Percentiles rank a stretch among this genome's conserved stretches.
These are phyloP conservation scores for Brachionus plicatilis DNA, from an alignment of 1,140 invertebrate genomes.

Conservation along the genomic window DNA sequence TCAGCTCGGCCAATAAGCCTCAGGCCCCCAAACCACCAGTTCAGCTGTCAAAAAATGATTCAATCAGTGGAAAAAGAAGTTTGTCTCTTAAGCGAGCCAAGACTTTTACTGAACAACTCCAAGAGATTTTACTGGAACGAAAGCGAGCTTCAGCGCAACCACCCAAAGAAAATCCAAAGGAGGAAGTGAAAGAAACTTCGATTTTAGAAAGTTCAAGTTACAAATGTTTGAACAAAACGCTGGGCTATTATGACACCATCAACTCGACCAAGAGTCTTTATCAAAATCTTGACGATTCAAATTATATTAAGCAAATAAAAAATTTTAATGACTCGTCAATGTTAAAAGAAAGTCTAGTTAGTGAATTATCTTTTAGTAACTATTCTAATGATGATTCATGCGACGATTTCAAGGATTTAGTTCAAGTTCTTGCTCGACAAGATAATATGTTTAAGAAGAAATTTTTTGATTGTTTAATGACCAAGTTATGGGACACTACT, in stretches of 20 bases:
- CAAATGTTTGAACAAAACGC: background rate
- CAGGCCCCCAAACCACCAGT: background rate
- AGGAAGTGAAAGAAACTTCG: background rate
- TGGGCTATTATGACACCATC: conserved; percentile 3
- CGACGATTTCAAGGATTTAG: conserved; percentile 33
- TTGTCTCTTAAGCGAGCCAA: conserved; percentile 13
- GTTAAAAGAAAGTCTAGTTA: background rate
- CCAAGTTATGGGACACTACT: conserved; percentile 30
- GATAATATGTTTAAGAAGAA: conserved; percentile 22
- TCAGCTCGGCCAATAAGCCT: background rate
- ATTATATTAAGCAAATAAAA: conserved; percentile 3
- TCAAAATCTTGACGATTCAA: background rate
- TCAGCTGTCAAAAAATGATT: background rate
- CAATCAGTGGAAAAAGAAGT: background rate
- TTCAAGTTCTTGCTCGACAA: conserved; percentile 9
- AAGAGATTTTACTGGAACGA: conserved; percentile 1
- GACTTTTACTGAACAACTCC: conserved; percentile 35
- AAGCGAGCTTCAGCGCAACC: background rate
- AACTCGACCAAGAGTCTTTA: background rate
- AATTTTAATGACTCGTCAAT: background rate
- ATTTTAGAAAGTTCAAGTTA: background rate
- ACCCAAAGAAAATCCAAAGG: too few species aligned
- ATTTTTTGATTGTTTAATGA: conserved; percentile 40
- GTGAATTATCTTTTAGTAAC: background rate
- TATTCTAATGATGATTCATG: background rate